These are phyloP conservation scores for Linyphia triangularis DNA, from an alignment of 2,888 invertebrate species.

Conservation along the genomic window DNA sequence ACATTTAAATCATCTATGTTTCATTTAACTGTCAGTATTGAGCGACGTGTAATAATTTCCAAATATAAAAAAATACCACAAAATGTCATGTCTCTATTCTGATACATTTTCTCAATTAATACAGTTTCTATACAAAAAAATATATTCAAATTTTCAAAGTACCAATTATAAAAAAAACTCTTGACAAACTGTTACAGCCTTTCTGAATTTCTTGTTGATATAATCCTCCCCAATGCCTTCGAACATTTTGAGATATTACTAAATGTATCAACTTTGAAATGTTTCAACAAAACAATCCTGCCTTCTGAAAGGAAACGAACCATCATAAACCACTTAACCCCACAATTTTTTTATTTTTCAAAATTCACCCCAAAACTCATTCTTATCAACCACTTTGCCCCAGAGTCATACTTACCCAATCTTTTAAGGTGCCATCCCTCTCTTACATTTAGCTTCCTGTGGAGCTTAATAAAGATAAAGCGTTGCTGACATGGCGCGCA, in stretches of 20 bases:
- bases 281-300: background rate
- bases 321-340: background rate
- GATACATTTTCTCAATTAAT: too few species aligned
- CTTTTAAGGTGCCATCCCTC: constrained; percentile 21
- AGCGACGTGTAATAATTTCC: too few species aligned
- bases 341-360: background rate
- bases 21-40: too few species aligned
- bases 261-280: background rate
- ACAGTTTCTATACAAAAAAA: too few species aligned
- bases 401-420: background rate
- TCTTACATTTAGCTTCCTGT: constrained; percentile 5
- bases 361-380: background rate
- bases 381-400: background rate
- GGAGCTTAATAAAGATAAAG: constrained; percentile 40
- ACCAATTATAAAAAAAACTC: too few species aligned
- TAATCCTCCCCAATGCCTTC: background rate
- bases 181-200: too few species aligned
- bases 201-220: background rate
- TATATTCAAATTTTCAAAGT: too few species aligned
- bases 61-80: too few species aligned
- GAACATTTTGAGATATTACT: background rate
- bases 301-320: background rate
- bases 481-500: background rate
- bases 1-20: too few species aligned
- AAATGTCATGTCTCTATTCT: too few species aligned